A percentile compares a stretch with the other conserved stretches of the same genome.
Conservation (phyloP, 1,140 invertebrate species). For the Pemphigus obesinymphae region DNA sequence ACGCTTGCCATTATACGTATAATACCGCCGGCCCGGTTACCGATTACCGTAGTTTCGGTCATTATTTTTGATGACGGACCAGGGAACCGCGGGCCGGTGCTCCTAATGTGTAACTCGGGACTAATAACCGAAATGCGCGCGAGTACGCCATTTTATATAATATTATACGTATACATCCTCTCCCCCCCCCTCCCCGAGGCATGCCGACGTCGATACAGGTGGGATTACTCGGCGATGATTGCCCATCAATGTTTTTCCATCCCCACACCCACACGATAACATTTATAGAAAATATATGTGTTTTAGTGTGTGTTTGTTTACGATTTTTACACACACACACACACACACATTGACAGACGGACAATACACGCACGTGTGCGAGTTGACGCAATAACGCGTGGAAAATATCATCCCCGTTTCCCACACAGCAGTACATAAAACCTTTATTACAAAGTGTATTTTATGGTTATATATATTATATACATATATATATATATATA, state of each 20-base stretch:
- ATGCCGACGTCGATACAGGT: neutral
- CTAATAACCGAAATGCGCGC: conserved; percentile 6
- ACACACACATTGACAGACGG: neutral
- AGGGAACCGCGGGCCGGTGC: neutral
- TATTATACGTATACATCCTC: neutral
- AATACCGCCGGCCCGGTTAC: neutral
- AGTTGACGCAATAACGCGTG: too few species aligned
- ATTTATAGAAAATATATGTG: too few species aligned
- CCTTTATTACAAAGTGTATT: too few species aligned
- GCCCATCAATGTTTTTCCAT: neutral
- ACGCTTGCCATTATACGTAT: neutral
- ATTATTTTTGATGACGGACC: conserved; percentile 11
- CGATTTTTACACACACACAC: too few species aligned
- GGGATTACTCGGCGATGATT: neutral
- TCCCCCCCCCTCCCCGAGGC: too few species aligned
- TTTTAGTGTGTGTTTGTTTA: too few species aligned
- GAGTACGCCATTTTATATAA: neutral
- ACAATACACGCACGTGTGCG: neutral
- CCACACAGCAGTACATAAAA: too few species aligned
- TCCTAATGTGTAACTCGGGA: conserved; percentile 25
- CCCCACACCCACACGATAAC: neutral
- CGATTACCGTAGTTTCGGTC: conserved; percentile 10
- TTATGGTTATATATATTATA: too few species aligned
- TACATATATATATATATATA: too few species aligned
- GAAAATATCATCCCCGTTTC: too few species aligned